A percentile compares a stretch with the other conserved stretches of the same genome.
These are phyloP conservation scores for Podarcis siculus DNA, from an alignment of 2,797 vertebrate genomes.

Conservation along the genomic window DNA sequence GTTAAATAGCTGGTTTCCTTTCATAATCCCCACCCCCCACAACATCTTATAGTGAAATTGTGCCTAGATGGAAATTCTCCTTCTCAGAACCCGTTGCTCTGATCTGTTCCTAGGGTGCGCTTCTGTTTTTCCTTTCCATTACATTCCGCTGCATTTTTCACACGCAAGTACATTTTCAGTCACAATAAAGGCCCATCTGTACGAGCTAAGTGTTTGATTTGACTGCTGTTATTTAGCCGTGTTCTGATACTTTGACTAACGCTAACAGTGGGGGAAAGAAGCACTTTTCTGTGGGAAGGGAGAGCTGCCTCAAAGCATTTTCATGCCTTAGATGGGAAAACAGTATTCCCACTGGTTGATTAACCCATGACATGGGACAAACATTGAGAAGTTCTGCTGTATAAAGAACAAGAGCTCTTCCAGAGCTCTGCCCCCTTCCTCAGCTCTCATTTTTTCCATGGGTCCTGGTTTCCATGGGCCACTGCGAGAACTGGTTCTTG, in stretches of 20 bases:
- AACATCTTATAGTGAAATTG: not conserved
- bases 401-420: not conserved
- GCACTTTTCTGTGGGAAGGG: too few species aligned
- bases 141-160: not conserved
- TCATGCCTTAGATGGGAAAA: not conserved
- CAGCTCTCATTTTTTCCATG: not conserved
- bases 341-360: too few species aligned
- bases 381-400: too few species aligned
- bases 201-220: conserved; percentile 19
- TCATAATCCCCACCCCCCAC: not conserved
- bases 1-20: not conserved
- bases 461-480: too few species aligned
- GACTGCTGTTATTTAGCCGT: conserved; percentile 7
- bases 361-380: not conserved
- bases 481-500: too few species aligned
- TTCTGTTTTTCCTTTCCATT: not conserved
- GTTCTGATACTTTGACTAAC: conserved; percentile 18
- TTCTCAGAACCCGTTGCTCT: not conserved
- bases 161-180: conserved; percentile 8
- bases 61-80: not conserved
- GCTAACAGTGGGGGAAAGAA: not conserved
- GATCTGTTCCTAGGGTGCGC: not conserved
- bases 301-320: not conserved
- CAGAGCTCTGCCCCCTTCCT: not conserved
- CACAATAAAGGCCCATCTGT: conserved; percentile 3